Conservation (phyloP, 1,140 invertebrate species). For the Diploscapter pachys region DNA sequence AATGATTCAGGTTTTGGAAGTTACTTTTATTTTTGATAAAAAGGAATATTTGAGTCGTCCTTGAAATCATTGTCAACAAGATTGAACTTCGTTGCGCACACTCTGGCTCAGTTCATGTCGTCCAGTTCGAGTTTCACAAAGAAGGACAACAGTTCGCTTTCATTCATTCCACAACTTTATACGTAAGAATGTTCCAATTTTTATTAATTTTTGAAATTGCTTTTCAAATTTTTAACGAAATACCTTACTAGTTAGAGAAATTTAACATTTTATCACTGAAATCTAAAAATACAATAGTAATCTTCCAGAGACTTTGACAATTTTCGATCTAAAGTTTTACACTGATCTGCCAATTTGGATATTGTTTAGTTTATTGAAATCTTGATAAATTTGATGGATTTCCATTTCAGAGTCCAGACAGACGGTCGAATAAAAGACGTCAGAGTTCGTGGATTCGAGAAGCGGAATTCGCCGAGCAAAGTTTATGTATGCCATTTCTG, state of each 20-base stretch:
- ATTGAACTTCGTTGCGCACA: slow-evolving; percentile 62
- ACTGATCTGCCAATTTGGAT: too few species aligned
- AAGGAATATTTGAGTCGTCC: background rate
- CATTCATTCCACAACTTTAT: slow-evolving; percentile 88
- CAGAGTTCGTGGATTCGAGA: slow-evolving; percentile 82
- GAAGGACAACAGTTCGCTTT: slow-evolving; percentile 75
- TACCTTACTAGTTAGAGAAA: too few species aligned
- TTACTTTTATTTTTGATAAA: slow-evolving; percentile 16
- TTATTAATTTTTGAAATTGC: slow-evolving; percentile 13
- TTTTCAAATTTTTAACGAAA: too few species aligned
- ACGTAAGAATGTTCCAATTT: slow-evolving; percentile 69
- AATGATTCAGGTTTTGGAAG: slow-evolving; percentile 68
- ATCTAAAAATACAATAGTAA: slow-evolving; percentile 1
- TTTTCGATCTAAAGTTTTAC: too few species aligned
- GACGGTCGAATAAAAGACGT: slow-evolving; percentile 84
- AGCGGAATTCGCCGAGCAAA: slow-evolving; percentile 93
- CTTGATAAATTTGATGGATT: too few species aligned
- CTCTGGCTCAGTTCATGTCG: slow-evolving; percentile 74
- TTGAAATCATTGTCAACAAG: slow-evolving; percentile 44
- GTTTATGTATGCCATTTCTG: slow-evolving; percentile 72
- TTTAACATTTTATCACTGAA: slow-evolving; percentile 9
- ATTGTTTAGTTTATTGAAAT: too few species aligned
- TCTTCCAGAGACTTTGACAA: background rate
- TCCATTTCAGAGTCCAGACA: slow-evolving; percentile 71
- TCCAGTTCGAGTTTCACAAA: slow-evolving; percentile 34